Evolutionary conservation across 2,113 vertebrate species (phyloP).

Genomic region (Dasyurus viverrinus): DNA sequence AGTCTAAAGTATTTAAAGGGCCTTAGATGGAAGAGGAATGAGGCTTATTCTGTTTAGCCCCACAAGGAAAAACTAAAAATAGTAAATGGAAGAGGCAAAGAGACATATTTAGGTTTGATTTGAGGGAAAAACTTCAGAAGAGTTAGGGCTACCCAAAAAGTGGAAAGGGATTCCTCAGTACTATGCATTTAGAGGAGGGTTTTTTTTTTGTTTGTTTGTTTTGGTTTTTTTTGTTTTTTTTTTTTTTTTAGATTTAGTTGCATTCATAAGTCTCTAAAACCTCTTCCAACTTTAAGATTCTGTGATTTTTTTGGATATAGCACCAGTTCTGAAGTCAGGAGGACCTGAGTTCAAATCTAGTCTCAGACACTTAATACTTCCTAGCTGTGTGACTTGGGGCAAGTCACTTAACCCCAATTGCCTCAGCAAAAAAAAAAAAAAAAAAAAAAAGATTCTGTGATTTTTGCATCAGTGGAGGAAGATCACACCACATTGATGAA

Average conservation of each 20-base stretch:
- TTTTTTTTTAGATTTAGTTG: neutral
- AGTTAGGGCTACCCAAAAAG: neutral
- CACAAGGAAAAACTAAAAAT: neutral
- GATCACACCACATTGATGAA: neutral
- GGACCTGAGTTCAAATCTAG: too few relatives aligned
- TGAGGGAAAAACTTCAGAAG: neutral
- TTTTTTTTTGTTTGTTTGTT: too few relatives aligned
- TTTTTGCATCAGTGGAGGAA: neutral
- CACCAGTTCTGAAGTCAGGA: too few relatives aligned
- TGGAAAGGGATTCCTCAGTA: neutral
- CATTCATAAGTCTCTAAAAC: neutral
- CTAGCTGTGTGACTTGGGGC: too few relatives aligned
- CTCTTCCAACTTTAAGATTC: neutral
- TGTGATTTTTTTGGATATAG: neutral
- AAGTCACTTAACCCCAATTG: too few relatives aligned
- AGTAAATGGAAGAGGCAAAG: neutral
- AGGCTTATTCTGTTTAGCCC: neutral
- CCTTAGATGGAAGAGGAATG: neutral
- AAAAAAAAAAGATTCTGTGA: neutral
- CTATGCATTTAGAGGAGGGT: neutral
- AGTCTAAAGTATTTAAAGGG: neutral
- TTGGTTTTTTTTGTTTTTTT: too few relatives aligned
- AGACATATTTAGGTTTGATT: neutral
- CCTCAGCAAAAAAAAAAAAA: too few relatives aligned
- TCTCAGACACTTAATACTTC: too few relatives aligned